Base-by-base conservation (phyloP, 1,140 invertebrate species). In the Paracyclopina nana region DNA sequence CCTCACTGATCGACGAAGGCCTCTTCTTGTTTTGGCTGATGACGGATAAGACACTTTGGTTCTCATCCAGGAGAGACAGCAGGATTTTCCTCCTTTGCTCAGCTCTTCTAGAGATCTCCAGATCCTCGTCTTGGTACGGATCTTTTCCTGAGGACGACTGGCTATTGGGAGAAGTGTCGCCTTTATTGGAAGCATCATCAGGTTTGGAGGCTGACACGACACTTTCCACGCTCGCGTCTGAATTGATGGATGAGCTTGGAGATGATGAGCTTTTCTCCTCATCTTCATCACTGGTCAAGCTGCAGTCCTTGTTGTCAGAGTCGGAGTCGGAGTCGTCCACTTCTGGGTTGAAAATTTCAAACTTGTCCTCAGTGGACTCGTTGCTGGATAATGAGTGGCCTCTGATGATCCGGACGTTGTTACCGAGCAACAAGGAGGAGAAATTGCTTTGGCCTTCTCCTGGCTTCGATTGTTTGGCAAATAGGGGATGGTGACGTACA, bases 301-400 rank as follows among this genome's bases (percentile, higher is more conserved):
- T n/a, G n/a, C n/a, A n/a, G n/a, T n/a, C n/a, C n/a, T n/a, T n/a
- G n/a, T 80, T 80, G 55, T 79, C 82, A 1, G 80, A 84, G 61
- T 87, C 83, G 57, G 80, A 85, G 59, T 87, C 84, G 62, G 84
- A 71, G 58, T 88, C 84, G 61, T 88, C 84, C 6, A 78, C 84
- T 59, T 84, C 83, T 1, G 83, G 84, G 65, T 88, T 87, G 58
- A 85, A 88, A 5, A 87, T 64, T 61, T 87, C 84, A 45, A 86
- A 63, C 1, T 79, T 79, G 34, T 38, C 34, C 14, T 38, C 34
- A 38, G n/a, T 38, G 4, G 34, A 16, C 20, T n/a, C n/a, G 20
- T n/a, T 16, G 34, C 34, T 38, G 9, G 34, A 38, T 3, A 14
- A 22, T n/a, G 14, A 26, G 1, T 51, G 52, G 38, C 57, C 55